Conservation (phyloP, 2,888 invertebrate species). For the Drosophila yooni region DNA sequence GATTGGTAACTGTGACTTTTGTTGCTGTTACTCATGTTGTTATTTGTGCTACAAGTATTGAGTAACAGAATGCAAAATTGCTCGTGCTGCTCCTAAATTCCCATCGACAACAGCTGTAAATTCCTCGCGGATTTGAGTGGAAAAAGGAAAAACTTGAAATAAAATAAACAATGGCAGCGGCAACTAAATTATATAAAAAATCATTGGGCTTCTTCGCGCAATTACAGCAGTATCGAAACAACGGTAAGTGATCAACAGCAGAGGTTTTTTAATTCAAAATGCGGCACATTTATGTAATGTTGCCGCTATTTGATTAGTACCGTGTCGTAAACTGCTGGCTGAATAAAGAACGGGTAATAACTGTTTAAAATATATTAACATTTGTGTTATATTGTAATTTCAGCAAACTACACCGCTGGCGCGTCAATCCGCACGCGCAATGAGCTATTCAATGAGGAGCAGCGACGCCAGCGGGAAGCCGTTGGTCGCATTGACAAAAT, state of each 20-base stretch:
- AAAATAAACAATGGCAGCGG: conserved; percentile 56
- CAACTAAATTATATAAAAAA: conserved; percentile 58
- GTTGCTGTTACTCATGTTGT: not conserved
- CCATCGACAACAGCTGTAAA: conserved; percentile 33
- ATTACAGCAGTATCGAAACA: conserved; percentile 55
- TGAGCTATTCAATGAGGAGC: conserved; percentile 91
- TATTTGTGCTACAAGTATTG: not conserved
- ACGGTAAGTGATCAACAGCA: conserved; percentile 35
- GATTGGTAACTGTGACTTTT: conserved; percentile 10
- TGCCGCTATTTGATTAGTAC: conserved; percentile 5
- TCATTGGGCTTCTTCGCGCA: conserved; percentile 48
- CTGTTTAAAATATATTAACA: not conserved
- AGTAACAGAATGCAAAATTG: not conserved
- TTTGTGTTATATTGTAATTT: not conserved
- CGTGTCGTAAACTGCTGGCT: not conserved
- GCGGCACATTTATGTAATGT: conserved; percentile 59
- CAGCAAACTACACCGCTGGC: conserved; percentile 39
- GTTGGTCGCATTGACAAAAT: conserved; percentile 97
- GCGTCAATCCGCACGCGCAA: conserved; percentile 86
- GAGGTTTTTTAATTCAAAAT: not conserved
- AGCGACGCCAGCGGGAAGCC: conserved; percentile 89
- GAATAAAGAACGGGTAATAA: not conserved
- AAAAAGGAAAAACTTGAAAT: conserved; percentile 18
- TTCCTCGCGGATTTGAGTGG: not conserved
- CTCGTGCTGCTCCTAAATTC: not conserved